Percentiles rank a stretch among this genome's conserved stretches.
Evolutionary conservation across 2,888 invertebrate genomes (phyloP).

Genomic region (Oligia latruncula): DNA sequence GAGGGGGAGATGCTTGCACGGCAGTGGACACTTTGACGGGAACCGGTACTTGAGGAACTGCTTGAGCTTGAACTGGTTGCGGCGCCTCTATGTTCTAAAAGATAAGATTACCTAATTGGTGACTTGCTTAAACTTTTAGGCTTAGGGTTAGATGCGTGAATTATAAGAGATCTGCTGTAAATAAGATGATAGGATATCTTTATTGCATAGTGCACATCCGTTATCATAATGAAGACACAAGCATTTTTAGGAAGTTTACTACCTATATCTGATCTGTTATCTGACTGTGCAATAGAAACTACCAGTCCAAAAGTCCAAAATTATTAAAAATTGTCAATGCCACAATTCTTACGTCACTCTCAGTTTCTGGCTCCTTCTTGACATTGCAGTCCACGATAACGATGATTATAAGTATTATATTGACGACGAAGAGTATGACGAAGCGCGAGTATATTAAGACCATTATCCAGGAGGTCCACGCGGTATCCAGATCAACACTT

Average conservation of each 20-base stretch:
- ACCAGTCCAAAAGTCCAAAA: not conserved
- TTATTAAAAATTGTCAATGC: not conserved
- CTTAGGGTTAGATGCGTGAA: not conserved
- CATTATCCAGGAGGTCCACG: constrained; percentile 84
- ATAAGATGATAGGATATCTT: not conserved
- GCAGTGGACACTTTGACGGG: constrained; percentile 58
- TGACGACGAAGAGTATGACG: constrained; percentile 85
- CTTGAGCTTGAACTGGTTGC: constrained; percentile 18
- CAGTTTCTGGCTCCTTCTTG: constrained; percentile 58
- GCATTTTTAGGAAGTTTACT: not conserved
- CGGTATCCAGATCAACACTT: constrained; percentile 72
- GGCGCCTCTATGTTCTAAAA: constrained; percentile 74
- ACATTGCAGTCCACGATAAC: constrained; percentile 77
- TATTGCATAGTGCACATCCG: not conserved
- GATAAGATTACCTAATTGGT: not conserved
- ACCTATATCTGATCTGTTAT: not conserved
- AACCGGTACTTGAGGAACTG: constrained; percentile 45
- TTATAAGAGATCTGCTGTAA: not conserved
- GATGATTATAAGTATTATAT: constrained; percentile 78
- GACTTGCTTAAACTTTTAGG: not conserved
- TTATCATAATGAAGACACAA: not conserved
- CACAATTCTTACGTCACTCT: constrained; percentile 66
- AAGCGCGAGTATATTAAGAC: constrained; percentile 85
- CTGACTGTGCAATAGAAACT: not conserved
- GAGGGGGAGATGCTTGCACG: constrained; percentile 57